Evolutionary conservation across 2,888 invertebrate genomes (phyloP), one percentile per base, ranked within the genome.

Genomic region (Drosophila diplacantha): DNA sequence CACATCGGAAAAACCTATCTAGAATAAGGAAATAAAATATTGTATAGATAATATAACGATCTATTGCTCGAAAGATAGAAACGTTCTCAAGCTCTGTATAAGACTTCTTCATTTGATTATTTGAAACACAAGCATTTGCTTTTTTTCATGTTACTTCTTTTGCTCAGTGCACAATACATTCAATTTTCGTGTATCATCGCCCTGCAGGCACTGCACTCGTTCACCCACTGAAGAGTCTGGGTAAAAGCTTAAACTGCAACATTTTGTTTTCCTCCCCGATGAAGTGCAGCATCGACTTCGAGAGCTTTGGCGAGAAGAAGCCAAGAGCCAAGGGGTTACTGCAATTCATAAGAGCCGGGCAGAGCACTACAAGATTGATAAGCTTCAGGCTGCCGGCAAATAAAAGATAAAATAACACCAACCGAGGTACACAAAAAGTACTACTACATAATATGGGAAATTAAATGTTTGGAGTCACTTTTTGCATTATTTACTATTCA

Each of bases 211-310:
- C 59, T 29, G 29, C 16, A 41, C 58, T 59, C 37, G 56, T 32
- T 58, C 34, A 8, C 31, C 14, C 7, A 6, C 32, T 58, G 9
- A 34, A 47, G 59, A 34, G 59, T 32, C 46, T 47, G 49, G 59
- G 20, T 49, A 50, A 31, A 60, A 60, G 60, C 60, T 59, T 59
- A 50, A 61, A 35, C 41, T 59, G 60, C 59, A 61, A 59, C 41
- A 61, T 59, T 61, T 50, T 61, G 60, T 61, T 61, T 58, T 58
- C 37, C 39, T 56, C 51, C 11, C 24, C 59, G 20, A 58, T 60
- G 59, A 39, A 60, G 59, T 58, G 59, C 39, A 58, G 60, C 35
- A 59, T 35, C 60, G 43, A 59, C 60, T 61, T 59, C 16, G 24
- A 43, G 50, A 43, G 41, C 38, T 43, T 43, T 8, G 12, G 29